phyloP scores from a whole-genome alignment of 1,140 invertebrate species.

The Pteromalus puparum region DNA sequence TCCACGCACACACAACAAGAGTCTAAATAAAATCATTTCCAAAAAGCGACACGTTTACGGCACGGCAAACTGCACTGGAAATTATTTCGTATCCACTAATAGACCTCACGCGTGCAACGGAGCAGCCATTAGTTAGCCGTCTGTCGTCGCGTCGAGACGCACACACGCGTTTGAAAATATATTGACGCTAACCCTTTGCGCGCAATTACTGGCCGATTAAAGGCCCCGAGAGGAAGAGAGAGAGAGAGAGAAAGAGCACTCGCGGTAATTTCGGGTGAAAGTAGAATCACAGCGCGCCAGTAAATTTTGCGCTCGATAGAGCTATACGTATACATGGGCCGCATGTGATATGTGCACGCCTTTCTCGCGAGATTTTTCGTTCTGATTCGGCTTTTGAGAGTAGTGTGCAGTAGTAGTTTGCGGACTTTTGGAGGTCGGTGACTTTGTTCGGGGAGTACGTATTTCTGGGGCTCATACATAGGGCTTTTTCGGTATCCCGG shows the following conservation, averaged over 20 bases:
- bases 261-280: slow-evolving; percentile 22
- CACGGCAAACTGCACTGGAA: background rate
- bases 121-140: background rate
- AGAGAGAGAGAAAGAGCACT: background rate
- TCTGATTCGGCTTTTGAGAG: background rate
- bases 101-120: background rate
- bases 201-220: slow-evolving; percentile 31
- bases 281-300: background rate
- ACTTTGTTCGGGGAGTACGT: no score
- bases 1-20: no score
- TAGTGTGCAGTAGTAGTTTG: background rate
- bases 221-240: background rate
- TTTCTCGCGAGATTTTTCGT: background rate
- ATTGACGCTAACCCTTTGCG: background rate
- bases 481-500: no score
- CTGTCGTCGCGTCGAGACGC: background rate
- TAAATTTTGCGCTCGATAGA: slow-evolving; percentile 25
- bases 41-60: no score
- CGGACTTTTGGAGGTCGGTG: background rate
- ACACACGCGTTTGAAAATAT: no score
- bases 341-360: background rate
- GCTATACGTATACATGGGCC: background rate
- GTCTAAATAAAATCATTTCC: no score
- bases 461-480: no score
- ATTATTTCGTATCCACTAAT: background rate